phyloP scores from a whole-genome alignment of 2,888 invertebrate species.

The Chorisops tibialis region DNA sequence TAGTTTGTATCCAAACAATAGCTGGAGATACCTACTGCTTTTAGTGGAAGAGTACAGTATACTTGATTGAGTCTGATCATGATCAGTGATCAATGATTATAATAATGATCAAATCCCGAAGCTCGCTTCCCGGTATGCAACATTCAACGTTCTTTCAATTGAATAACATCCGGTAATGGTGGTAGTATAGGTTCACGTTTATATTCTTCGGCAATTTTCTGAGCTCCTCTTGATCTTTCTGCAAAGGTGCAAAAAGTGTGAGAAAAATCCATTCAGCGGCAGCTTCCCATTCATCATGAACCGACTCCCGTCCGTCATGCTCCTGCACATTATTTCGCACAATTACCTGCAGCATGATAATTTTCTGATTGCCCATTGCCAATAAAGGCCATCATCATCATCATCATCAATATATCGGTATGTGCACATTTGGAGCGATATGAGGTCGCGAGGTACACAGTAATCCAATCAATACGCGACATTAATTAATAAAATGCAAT shows the following conservation, averaged over 20 bases:
- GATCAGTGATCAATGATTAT: neutral
- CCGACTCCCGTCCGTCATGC: slow-evolving; percentile 17
- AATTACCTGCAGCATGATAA: neutral
- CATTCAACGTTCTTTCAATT: slow-evolving; percentile 21
- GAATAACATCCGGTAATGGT: slow-evolving; percentile 19
- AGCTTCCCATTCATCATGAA: slow-evolving; percentile 4
- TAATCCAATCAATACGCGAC: slow-evolving; percentile 10
- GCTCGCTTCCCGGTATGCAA: slow-evolving; percentile 2
- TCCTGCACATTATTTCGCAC: neutral
- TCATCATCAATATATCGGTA: no score
- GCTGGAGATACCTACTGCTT: no score
- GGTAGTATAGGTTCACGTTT: no score
- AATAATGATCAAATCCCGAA: slow-evolving; percentile 2
- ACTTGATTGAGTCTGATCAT: neutral
- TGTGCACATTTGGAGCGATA: no score
- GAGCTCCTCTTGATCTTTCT: slow-evolving; percentile 8
- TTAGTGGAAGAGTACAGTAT: no score
- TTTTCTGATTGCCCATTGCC: no score
- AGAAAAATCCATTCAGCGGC: slow-evolving; percentile 7
- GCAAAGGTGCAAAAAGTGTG: slow-evolving; percentile 12
- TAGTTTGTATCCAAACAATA: no score
- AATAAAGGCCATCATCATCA: no score
- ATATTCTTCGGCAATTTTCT: slow-evolving; percentile 22
- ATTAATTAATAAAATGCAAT: slow-evolving; percentile 20
- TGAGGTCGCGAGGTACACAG: no score